A percentile compares a stretch with the other conserved stretches of the same genome.
Conservation (phyloP, 1,140 invertebrate genomes). For the Trachelipus rathkii region DNA sequence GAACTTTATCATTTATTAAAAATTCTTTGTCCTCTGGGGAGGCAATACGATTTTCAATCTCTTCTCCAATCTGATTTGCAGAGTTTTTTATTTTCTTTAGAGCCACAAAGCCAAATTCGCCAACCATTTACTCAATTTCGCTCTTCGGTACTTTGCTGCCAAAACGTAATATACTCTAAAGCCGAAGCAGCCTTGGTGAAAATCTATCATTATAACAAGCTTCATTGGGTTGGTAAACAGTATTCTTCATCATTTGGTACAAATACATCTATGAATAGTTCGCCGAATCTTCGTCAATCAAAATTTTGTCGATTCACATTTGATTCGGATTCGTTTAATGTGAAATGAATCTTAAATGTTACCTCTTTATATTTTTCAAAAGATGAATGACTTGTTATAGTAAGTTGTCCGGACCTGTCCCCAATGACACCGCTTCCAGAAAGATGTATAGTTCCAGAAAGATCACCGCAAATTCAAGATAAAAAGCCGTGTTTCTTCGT, state of each 20-base stretch:
- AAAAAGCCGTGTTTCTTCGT: no score
- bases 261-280: conserved; percentile 12
- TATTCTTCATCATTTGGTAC: conserved; percentile 30
- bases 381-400: conserved; percentile 21
- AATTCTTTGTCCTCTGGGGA: conserved; percentile 30
- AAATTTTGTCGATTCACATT: conserved; percentile 9
- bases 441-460: conserved; percentile 21
- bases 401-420: not conserved
- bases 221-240: not conserved
- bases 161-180: no score
- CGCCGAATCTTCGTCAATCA: conserved; percentile 1
- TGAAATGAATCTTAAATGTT: no score
- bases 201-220: conserved; percentile 26
- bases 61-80: no score
- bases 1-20: conserved; percentile 23
- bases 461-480: conserved; percentile 26
- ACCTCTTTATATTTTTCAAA: conserved; percentile 24
- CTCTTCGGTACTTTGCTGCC: no score
- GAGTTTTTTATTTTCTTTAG: no score
- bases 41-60: conserved; percentile 23
- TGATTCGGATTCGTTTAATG: conserved; percentile 12
- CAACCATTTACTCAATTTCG: no score
- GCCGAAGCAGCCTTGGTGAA: no score
- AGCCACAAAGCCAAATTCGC: no score
- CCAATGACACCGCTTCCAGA: conserved; percentile 7